These are phyloP conservation scores for Styela clava DNA, from an alignment of 23 tunicate genomes.

Conservation along the genomic window DNA sequence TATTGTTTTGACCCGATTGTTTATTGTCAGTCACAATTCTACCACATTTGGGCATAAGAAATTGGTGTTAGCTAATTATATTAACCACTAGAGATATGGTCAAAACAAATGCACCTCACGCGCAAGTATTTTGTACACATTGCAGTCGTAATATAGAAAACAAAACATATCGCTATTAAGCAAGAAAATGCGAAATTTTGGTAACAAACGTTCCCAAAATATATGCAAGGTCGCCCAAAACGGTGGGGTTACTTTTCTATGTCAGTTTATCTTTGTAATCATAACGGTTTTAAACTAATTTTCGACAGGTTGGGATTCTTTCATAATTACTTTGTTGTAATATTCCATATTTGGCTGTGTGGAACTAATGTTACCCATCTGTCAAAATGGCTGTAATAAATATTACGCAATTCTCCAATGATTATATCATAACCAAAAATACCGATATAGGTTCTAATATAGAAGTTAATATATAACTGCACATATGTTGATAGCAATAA, in stretches of 20 bases:
- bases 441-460: too few relatives aligned
- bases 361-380: too few relatives aligned
- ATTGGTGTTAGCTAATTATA: neutral
- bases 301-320: too few relatives aligned
- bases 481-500: too few relatives aligned
- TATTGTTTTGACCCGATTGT: neutral
- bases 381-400: too few relatives aligned
- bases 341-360: too few relatives aligned
- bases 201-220: neutral
- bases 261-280: neutral
- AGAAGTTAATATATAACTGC: too few relatives aligned
- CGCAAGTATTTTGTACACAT: neutral
- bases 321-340: too few relatives aligned
- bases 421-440: too few relatives aligned
- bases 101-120: neutral
- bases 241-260: neutral
- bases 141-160: neutral
- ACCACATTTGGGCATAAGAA: neutral
- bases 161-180: neutral
- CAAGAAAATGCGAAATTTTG: neutral
- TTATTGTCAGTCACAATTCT: neutral
- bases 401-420: too few relatives aligned
- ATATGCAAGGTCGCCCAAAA: neutral
- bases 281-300: too few relatives aligned
- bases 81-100: neutral